A percentile compares a stretch with the other conserved stretches of the same genome.
phyloP scores from a whole-genome alignment of 1,140 invertebrate species.

The Zaprionus vittiger region DNA sequence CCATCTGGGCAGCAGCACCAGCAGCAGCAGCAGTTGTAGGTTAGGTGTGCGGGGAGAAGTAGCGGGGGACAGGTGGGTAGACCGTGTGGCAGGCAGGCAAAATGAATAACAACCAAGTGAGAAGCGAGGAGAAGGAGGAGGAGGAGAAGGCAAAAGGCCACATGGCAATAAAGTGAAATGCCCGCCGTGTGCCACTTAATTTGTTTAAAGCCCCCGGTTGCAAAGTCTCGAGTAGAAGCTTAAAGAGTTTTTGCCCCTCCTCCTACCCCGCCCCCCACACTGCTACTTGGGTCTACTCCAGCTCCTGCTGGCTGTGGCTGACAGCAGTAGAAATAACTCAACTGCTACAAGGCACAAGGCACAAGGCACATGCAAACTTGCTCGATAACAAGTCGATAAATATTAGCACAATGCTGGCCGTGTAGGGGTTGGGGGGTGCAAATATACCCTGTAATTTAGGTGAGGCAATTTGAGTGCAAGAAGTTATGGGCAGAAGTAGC shows the following conservation, averaged over 20 bases:
- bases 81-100: slow-evolving; percentile 30
- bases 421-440: background rate
- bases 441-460: background rate
- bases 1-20: slow-evolving; percentile 34
- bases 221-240: slow-evolving; percentile 44
- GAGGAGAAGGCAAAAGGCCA: slow-evolving; percentile 9
- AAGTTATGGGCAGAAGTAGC: too few relatives aligned
- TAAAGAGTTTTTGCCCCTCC: slow-evolving; percentile 34
- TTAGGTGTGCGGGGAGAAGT: background rate
- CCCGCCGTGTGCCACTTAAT: slow-evolving; percentile 73
- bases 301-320: slow-evolving; percentile 9
- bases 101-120: slow-evolving; percentile 59
- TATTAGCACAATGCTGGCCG: slow-evolving; percentile 6
- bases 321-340: slow-evolving; percentile 26
- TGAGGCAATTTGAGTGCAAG: too few relatives aligned
- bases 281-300: background rate
- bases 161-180: slow-evolving; percentile 62
- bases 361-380: slow-evolving; percentile 4
- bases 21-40: slow-evolving; percentile 23
- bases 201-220: slow-evolving; percentile 59
- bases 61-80: background rate
- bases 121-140: slow-evolving; percentile 10
- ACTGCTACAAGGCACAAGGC: slow-evolving; percentile 8
- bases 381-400: slow-evolving; percentile 23
- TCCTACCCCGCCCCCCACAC: background rate